Percentiles rank a stretch among this genome's conserved stretches.
Conservation (phyloP, 2,797 vertebrate genomes). For the Danio jaintianensis region DNA sequence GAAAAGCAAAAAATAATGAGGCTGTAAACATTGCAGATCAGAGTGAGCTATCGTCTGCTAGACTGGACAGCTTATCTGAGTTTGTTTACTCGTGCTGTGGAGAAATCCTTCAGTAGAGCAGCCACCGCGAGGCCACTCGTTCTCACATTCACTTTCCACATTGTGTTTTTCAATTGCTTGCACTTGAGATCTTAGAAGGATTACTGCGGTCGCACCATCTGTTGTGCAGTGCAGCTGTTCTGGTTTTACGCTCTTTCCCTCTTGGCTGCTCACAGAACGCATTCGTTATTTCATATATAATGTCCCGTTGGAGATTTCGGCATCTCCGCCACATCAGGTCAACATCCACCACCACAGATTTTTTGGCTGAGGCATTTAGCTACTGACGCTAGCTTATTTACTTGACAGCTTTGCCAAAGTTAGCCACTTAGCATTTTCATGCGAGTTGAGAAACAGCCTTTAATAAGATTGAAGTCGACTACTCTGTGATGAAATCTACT, state of each 20-base stretch:
- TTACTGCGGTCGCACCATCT: constrained; percentile 48
- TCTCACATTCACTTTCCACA: neutral
- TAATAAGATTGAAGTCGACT: no score
- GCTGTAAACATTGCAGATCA: constrained; percentile 22
- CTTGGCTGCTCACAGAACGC: neutral
- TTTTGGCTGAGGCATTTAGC: neutral
- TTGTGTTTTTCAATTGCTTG: constrained; percentile 8
- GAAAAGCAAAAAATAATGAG: constrained; percentile 32
- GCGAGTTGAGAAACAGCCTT: no score
- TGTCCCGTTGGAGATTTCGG: neutral
- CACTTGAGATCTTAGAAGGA: constrained; percentile 38
- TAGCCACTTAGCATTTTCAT: no score
- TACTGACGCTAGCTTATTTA: no score
- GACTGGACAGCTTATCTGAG: constrained; percentile 6
- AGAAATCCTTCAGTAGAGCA: constrained; percentile 38
- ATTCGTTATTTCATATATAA: constrained; percentile 26
- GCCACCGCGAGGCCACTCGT: neutral
- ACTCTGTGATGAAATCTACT: no score
- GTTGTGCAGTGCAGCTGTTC: constrained; percentile 26
- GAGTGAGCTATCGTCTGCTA: constrained; percentile 3
- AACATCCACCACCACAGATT: neutral
- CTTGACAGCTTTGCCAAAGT: no score
- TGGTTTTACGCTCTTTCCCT: constrained; percentile 13
- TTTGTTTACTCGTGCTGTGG: constrained; percentile 19
- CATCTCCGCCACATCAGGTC: constrained; percentile 5